Percentiles rank a stretch among this genome's conserved stretches.
These are phyloP conservation scores for Pterocles burchelli DNA, from an alignment of 2,113 vertebrate genomes.

Conservation along the genomic window DNA sequence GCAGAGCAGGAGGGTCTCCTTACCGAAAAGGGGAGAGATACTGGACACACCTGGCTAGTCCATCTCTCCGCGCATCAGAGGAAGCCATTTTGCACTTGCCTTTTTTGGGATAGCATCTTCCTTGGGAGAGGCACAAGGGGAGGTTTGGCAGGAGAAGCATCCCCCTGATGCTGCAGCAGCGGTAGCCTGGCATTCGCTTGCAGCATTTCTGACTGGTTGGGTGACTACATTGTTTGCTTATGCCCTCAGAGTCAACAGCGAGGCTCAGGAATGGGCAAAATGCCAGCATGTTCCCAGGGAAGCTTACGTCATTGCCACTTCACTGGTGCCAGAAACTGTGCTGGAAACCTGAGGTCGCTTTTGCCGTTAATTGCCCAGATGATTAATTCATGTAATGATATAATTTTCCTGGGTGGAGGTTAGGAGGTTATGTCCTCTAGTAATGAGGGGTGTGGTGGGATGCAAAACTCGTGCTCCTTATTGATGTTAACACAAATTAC, in stretches of 20 bases:
- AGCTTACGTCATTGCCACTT: conserved; percentile 8
- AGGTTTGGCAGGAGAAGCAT: not conserved
- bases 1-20: not conserved
- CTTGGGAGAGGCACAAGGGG: not conserved
- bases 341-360: conserved; percentile 44
- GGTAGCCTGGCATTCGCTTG: not conserved
- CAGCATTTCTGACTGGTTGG: not conserved
- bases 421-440: not conserved
- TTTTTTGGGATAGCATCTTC: not conserved
- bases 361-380: conserved; percentile 34
- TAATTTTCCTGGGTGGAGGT: conserved; percentile 27
- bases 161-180: not conserved
- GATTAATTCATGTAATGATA: conserved; percentile 56
- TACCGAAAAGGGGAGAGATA: not conserved
- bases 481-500: not conserved
- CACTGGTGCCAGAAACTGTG: conserved; percentile 10
- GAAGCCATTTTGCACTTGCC: fast-evolving
- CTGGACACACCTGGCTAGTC: not conserved
- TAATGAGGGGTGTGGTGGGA: not conserved
- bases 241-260: not conserved
- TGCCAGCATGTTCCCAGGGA: not conserved
- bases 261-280: not conserved
- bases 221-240: conserved; percentile 29
- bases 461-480: not conserved
- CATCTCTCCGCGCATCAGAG: not conserved